phyloP scores from a whole-genome alignment of 1,140 invertebrate genomes.

The Linepithema humile region DNA sequence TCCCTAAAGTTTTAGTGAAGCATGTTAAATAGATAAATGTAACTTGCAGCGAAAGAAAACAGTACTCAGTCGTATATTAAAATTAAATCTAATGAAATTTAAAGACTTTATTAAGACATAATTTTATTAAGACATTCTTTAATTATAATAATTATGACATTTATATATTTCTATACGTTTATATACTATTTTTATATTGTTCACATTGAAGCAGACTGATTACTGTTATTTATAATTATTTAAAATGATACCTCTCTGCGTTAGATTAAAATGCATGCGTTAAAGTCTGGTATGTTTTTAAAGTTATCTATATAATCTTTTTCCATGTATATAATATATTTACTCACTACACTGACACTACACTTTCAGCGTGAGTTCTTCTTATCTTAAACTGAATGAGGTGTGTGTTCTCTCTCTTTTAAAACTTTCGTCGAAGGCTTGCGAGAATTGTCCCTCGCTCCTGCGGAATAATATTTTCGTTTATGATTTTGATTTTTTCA shows the following conservation, averaged over 20 bases:
- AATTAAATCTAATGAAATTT: neutral
- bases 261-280: conserved; percentile 70
- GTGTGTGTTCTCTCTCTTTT: conserved; percentile 76
- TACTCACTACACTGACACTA: conserved; percentile 76
- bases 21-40: conserved; percentile 46
- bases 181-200: neutral
- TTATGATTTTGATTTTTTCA: conserved; percentile 47
- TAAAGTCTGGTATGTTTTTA: conserved; percentile 64
- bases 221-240: conserved; percentile 43
- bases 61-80: conserved; percentile 35
- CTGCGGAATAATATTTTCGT: conserved; percentile 59
- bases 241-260: conserved; percentile 35
- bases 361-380: conserved; percentile 79
- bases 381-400: conserved; percentile 77
- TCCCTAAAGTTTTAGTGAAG: conserved; percentile 17
- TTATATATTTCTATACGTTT: no score
- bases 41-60: conserved; percentile 5
- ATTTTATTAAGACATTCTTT: no score
- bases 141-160: no score
- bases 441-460: conserved; percentile 72
- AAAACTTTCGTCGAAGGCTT: conserved; percentile 81
- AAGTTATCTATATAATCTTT: conserved; percentile 50
- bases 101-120: no score
- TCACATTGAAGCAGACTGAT: conserved; percentile 3
- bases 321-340: conserved; percentile 45